Percentiles rank a stretch among this genome's conserved stretches.
Conservation (phyloP, 2,797 vertebrate species). For the Etheostoma nigrum region DNA sequence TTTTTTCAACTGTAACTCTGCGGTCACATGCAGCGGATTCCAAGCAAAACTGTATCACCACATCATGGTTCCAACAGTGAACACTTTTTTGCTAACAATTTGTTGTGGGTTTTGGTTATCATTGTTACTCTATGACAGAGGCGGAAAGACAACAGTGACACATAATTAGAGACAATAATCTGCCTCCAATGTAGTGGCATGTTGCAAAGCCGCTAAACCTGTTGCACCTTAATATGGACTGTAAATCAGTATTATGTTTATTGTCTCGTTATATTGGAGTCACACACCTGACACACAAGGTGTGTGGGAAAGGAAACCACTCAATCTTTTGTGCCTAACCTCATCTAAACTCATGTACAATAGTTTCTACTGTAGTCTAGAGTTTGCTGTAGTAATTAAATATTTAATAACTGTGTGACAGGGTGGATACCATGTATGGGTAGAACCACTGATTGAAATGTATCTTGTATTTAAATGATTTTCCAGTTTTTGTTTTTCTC, state of each 20-base stretch:
- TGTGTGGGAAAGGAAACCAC: constrained; percentile 33
- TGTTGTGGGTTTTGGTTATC: too few species aligned
- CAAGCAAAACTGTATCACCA: too few species aligned
- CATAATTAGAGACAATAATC: constrained; percentile 14
- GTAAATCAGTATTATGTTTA: constrained; percentile 49
- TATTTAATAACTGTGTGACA: constrained; percentile 1
- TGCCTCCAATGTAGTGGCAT: constrained; percentile 23
- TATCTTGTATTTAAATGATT: background rate
- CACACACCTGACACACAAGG: background rate
- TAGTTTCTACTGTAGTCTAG: background rate
- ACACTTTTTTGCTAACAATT: too few species aligned
- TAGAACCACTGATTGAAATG: background rate
- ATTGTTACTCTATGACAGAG: background rate
- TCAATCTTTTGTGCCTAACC: background rate
- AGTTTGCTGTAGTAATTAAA: constrained; percentile 1
- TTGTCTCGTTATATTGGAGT: constrained; percentile 51
- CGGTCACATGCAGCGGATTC: too few species aligned
- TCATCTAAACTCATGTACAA: background rate
- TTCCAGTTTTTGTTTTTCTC: background rate
- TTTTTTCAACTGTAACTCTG: too few species aligned
- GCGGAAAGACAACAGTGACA: constrained; percentile 7
- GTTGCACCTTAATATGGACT: constrained; percentile 28
- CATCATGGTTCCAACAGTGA: too few species aligned
- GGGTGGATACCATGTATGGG: background rate
- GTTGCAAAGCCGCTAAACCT: constrained; percentile 38